Percentiles rank a stretch among this genome's conserved stretches.
These are phyloP conservation scores for Menidia beryllina DNA, from an alignment of 2,113 vertebrate genomes.

Conservation along the genomic window DNA sequence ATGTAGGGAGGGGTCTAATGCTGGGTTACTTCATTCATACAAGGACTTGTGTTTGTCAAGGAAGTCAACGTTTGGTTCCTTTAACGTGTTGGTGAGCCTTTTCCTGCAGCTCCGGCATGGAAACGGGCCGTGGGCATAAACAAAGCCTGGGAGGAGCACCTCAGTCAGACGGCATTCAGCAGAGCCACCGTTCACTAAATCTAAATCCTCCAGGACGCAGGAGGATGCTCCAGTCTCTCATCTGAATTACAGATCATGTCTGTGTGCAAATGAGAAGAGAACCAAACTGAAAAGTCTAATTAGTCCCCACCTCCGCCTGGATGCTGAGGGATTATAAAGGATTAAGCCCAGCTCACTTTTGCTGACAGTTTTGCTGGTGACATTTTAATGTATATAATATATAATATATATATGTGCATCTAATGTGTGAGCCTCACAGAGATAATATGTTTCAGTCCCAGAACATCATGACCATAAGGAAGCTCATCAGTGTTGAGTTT, in stretches of 20 bases:
- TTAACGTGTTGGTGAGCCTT: conserved; percentile 26
- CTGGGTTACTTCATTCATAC: conserved; percentile 36
- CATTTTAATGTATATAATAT: not conserved
- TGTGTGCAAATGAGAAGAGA: not conserved
- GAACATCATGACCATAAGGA: not conserved
- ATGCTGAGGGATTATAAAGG: conserved; percentile 21
- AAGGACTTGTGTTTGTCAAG: conserved; percentile 43
- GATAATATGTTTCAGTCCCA: not conserved
- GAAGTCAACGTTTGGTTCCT: conserved; percentile 44
- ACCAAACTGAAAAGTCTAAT: not conserved
- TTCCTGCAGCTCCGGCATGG: conserved; percentile 58
- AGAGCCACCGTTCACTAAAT: not conserved
- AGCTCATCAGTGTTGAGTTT: not conserved
- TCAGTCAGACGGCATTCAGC: not conserved
- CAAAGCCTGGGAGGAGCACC: not conserved
- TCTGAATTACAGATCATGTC: not conserved
- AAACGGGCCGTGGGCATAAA: conserved; percentile 59
- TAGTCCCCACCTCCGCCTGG: not conserved
- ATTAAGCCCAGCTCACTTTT: not conserved
- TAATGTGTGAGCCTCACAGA: not conserved
- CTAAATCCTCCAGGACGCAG: not conserved
- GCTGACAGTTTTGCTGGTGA: not conserved
- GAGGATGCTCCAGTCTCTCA: not conserved
- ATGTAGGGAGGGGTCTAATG: conserved; percentile 21
- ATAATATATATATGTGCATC: no score